phyloP scores from a whole-genome alignment of 2,888 invertebrate genomes.

The Brenthis ino region DNA sequence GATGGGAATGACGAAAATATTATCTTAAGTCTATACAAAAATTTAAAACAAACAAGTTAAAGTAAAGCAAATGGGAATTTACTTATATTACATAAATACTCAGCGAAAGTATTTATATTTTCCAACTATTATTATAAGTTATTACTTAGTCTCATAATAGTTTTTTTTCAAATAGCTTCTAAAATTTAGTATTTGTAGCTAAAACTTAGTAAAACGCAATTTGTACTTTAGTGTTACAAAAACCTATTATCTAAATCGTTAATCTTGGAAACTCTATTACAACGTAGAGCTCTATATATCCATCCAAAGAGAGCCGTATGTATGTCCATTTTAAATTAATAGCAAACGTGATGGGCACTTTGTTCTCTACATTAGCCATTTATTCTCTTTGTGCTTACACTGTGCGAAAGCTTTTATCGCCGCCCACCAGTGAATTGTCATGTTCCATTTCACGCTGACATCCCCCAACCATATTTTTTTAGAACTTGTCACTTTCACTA shows the following conservation, averaged over 20 bases:
- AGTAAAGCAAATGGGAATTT: too few species aligned
- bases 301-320: not conserved
- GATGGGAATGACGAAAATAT: not conserved
- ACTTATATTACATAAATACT: too few species aligned
- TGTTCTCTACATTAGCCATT: slow-evolving; percentile 47
- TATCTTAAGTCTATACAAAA: not conserved
- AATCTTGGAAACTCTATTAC: slow-evolving; percentile 16
- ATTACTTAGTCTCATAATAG: too few species aligned
- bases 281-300: slow-evolving; percentile 1
- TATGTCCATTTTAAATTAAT: slow-evolving; percentile 28
- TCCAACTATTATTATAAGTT: too few species aligned
- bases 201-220: too few species aligned
- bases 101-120: too few species aligned
- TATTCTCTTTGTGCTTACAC: slow-evolving; percentile 46
- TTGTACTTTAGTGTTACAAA: too few species aligned
- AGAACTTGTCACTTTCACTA: not conserved
- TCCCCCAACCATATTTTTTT: slow-evolving; percentile 30
- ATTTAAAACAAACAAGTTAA: not conserved
- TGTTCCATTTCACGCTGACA: slow-evolving; percentile 33
- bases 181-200: too few species aligned
- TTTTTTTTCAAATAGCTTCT: too few species aligned
- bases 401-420: slow-evolving; percentile 38
- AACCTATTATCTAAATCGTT: not conserved
- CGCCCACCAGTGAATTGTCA: slow-evolving; percentile 28
- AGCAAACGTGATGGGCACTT: slow-evolving; percentile 38